These are phyloP conservation scores for Sacculina carcini DNA, from an alignment of 2,888 invertebrate species.

Conservation along the genomic window DNA sequence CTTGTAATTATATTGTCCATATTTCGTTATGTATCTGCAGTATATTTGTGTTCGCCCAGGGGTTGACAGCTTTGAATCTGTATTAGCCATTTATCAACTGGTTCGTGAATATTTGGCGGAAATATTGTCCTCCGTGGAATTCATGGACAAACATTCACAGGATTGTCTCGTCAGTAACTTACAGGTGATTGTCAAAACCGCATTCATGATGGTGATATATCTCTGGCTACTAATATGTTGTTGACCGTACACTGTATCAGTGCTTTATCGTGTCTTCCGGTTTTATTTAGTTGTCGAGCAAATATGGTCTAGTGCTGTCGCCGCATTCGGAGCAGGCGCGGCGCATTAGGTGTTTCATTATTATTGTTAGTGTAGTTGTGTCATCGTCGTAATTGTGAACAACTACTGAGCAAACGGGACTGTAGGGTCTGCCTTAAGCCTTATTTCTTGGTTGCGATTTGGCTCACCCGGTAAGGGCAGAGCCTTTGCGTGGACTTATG, in stretches of 20 bases:
- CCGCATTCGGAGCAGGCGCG: no score
- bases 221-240: background rate
- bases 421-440: no score
- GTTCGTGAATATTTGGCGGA: slow-evolving; percentile 56
- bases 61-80: slow-evolving; percentile 44
- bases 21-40: no score
- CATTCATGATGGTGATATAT: background rate
- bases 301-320: no score
- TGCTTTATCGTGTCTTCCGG: background rate
- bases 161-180: slow-evolving; percentile 34
- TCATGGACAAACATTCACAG: slow-evolving; percentile 55
- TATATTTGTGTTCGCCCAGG: slow-evolving; percentile 25
- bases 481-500: no score
- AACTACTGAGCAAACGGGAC: no score
- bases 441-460: no score
- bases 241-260: background rate
- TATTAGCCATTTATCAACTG: slow-evolving; percentile 41
- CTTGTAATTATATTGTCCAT: no score
- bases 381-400: no score
- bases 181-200: slow-evolving; percentile 21
- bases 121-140: slow-evolving; percentile 81
- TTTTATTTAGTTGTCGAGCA: background rate
- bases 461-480: no score
- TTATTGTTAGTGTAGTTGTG: no score
- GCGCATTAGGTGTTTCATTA: no score